phyloP scores from a whole-genome alignment of 1,140 invertebrate species.

The Colletes gigas region DNA sequence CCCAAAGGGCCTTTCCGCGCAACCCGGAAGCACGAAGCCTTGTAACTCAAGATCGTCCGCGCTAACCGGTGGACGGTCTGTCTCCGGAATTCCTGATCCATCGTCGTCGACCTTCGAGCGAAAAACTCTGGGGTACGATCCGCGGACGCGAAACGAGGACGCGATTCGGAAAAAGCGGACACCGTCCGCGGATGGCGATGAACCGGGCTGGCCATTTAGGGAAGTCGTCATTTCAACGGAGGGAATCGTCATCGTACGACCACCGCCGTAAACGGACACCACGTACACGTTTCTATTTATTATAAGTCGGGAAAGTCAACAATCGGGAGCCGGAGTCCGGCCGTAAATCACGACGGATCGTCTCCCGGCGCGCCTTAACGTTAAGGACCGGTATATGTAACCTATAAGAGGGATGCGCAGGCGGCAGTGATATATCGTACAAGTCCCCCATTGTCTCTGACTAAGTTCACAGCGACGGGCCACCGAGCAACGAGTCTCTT shows the following conservation, averaged over 20 bases:
- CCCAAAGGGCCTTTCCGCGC: conserved; percentile 20
- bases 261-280: conserved; percentile 22
- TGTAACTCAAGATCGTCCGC: conserved; percentile 15
- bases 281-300: conserved; percentile 38
- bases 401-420: conserved; percentile 50
- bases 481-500: conserved; percentile 16
- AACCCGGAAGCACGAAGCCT: conserved; percentile 30
- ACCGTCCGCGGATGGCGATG: neutral
- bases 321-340: conserved; percentile 33
- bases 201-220: neutral
- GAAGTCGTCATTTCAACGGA: neutral
- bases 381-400: conserved; percentile 29
- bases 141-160: no score
- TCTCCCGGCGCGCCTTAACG: conserved; percentile 33
- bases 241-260: conserved; percentile 7
- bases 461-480: conserved; percentile 40
- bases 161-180: conserved; percentile 7
- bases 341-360: conserved; percentile 41
- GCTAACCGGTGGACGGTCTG: neutral
- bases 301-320: conserved; percentile 45
- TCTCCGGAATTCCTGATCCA: neutral
- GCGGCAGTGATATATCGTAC: conserved; percentile 55
- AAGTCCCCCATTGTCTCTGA: conserved; percentile 54
- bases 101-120: neutral
- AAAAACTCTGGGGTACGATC: neutral